Percentiles rank a stretch among this genome's conserved stretches.
These are phyloP conservation scores for Asteroscopus sphinx DNA, from an alignment of 2,888 invertebrate species.

Conservation along the genomic window DNA sequence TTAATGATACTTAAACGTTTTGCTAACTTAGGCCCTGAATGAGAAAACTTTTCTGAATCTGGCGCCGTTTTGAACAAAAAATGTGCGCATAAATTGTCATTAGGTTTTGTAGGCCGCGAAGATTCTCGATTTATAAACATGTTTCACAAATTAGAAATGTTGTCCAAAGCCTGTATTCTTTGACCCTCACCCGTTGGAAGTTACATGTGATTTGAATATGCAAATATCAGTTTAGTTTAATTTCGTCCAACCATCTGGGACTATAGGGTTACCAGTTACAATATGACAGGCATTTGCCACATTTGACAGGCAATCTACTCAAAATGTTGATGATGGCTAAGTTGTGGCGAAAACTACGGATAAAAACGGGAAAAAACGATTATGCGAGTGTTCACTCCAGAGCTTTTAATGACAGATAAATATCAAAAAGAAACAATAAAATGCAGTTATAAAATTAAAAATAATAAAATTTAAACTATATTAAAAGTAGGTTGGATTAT, in stretches of 20 bases:
- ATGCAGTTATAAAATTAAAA: too few species aligned
- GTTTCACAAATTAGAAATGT: conserved; percentile 12
- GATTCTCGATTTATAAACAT: conserved; percentile 9
- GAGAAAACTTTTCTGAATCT: background rate
- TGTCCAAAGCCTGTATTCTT: conserved; percentile 17
- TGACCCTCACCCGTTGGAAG: conserved; percentile 31
- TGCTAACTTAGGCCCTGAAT: background rate
- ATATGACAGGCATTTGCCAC: too few species aligned
- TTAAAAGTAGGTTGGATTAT: too few species aligned
- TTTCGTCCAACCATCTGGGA: conserved; percentile 60
- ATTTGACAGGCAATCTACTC: too few species aligned
- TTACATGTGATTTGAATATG: conserved; percentile 61
- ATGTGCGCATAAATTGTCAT: background rate
- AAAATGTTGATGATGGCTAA: too few species aligned
- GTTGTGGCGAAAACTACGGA: too few species aligned
- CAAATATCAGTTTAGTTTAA: conserved; percentile 62
- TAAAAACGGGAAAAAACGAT: too few species aligned
- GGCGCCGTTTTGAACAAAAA: background rate
- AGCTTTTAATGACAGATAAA: too few species aligned
- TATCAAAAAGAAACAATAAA: too few species aligned
- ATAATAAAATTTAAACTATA: too few species aligned
- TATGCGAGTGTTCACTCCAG: too few species aligned
- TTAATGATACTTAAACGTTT: background rate
- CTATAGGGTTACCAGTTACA: too few species aligned
- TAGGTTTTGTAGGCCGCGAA: background rate